Base-by-base conservation (phyloP, 2,888 invertebrate genomes). In the Spodoptera littoralis region DNA sequence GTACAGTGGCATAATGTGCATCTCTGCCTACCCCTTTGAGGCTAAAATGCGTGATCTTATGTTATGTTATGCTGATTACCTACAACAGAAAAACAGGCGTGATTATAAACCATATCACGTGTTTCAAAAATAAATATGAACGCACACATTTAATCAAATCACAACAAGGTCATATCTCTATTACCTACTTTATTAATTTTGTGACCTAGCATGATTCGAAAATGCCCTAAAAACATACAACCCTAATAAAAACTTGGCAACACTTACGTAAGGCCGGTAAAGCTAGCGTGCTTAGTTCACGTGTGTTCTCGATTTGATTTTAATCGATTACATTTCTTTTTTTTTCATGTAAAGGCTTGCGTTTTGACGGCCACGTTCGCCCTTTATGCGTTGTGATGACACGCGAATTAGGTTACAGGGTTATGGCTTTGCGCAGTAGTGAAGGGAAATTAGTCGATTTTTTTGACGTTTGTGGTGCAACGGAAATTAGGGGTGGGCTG, bases 311-410 rank as follows among this genome's bases (percentile, higher is more conserved):
- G 78, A 67, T 75, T 63, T 77, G 79, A 79, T 77, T 81, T 62
- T 56, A 65, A 77, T 70, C 65, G 77, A 82, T 84, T 80, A 72
- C 76, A 69, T 76, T 69, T 71, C 71, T 81, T 82, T 85, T 81
- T 76, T 71, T 81, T 82, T 85, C 80, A 82, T 79, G 74, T 73
- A 65, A 79, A 80, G 76, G 75, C 76, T 84, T 83, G 83, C 80
- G 75, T 74, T 77, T 78, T 65, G 61, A 65, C 65, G 49, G 74
- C 54, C 65, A 58, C 36, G 60, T 43, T 51, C 43, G 50, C 60
- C 41, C 36, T 64, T 73, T 64, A 69, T 53, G 56, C 62, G 67
- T 65, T 71, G 13, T 49, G 65, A 69, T 77, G 66, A 66, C 66
- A 77, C 73, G 73, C 77, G 22, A 77, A 75, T 74, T 62, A 48